These are phyloP conservation scores for Corapipo altera DNA, from an alignment of 2,113 vertebrate genomes.

Conservation along the genomic window DNA sequence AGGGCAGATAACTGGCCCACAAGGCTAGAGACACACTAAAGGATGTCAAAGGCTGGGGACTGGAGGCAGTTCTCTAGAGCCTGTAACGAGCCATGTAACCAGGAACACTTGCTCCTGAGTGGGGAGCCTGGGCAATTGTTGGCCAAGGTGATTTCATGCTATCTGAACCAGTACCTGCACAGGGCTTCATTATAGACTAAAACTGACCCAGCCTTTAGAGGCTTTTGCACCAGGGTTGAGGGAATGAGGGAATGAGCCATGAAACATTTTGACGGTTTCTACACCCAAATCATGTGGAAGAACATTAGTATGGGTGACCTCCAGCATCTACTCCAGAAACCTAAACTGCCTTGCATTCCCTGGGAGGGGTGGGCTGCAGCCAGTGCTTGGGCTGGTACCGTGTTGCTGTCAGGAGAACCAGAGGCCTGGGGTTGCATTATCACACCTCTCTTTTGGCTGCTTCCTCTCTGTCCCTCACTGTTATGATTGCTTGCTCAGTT, in stretches of 20 bases:
- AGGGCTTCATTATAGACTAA: not conserved
- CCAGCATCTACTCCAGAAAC: not conserved
- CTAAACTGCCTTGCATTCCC: not conserved
- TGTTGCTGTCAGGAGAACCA: not conserved
- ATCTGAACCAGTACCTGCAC: not conserved
- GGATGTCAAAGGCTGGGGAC: not conserved
- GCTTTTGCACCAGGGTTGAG: not conserved
- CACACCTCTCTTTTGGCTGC: not conserved
- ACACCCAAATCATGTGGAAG: not conserved
- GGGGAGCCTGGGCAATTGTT: not conserved
- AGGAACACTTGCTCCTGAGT: not conserved
- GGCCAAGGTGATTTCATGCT: not conserved
- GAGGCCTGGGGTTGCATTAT: not conserved
- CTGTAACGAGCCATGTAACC: rapidly evolving
- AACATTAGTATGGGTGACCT: rapidly evolving
- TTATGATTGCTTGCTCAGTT: not conserved
- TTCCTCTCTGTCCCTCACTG: not conserved
- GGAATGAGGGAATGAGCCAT: not conserved
- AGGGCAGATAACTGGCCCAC: not conserved
- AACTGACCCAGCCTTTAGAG: not conserved
- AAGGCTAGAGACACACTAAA: not conserved
- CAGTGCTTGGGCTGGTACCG: not conserved
- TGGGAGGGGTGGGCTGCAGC: not conserved
- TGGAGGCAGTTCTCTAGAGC: not conserved
- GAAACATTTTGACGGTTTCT: not conserved